These are phyloP conservation scores for Pharmacophagus antenor DNA, from an alignment of 2,888 invertebrate genomes.

Conservation along the genomic window DNA sequence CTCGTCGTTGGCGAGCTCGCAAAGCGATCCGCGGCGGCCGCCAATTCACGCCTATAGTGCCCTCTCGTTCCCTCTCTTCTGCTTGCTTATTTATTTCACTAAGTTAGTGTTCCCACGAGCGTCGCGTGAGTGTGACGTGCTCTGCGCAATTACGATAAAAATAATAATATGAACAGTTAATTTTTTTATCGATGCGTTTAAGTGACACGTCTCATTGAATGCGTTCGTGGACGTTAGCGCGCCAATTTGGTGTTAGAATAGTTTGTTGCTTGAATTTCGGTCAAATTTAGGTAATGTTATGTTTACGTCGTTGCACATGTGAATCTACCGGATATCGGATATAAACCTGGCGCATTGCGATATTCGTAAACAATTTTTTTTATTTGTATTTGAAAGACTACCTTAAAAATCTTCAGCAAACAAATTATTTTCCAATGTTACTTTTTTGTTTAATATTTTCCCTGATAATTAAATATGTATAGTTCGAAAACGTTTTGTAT, in stretches of 20 bases:
- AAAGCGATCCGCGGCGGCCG: conserved; percentile 36
- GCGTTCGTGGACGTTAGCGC: conserved; percentile 33
- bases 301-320: conserved; percentile 58
- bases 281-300: conserved; percentile 37
- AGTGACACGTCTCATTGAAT: conserved; percentile 47
- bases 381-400: conserved; percentile 2
- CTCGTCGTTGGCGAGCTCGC: conserved; percentile 33
- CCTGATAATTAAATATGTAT: too few relatives aligned
- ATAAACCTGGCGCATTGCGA: conserved; percentile 55
- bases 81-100: conserved; percentile 54
- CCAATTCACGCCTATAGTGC: conserved; percentile 42
- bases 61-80: conserved; percentile 60
- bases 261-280: conserved; percentile 36
- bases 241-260: conserved; percentile 6
- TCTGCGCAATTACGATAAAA: conserved; percentile 43
- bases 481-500: neutral
- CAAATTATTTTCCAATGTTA: too few relatives aligned
- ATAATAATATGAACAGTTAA: conserved; percentile 53
- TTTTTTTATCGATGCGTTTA: conserved; percentile 46
- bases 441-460: too few relatives aligned
- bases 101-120: conserved; percentile 64
- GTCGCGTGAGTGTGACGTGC: conserved; percentile 61
- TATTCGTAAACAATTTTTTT: conserved; percentile 53
- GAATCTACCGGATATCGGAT: conserved; percentile 38
- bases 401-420: too few relatives aligned